Base-by-base conservation (phyloP, 2,797 vertebrate species). In the Chelidonichthys spinosus region DNA sequence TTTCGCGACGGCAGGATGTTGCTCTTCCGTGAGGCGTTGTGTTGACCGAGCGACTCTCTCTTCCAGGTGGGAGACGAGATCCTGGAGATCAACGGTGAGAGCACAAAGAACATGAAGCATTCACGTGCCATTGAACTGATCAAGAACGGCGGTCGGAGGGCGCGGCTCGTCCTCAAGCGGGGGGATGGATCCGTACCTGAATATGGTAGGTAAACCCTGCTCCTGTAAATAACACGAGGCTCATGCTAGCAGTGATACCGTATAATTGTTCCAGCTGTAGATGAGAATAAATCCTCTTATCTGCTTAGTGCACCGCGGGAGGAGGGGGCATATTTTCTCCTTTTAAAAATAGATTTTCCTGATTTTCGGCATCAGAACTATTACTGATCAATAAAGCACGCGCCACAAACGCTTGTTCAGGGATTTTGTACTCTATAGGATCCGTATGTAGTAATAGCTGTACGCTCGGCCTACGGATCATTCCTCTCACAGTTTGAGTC, bases 101-200 rank as follows among this genome's bases (percentile, higher is more conserved):
- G 96, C 85, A 99, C 98, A 85, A 99, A 99, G 94, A 99, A 97
- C 92, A 99, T 99, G 98, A 99, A 97, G 93, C 98, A 99, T 70
- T 96, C 98, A 74, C 97, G 98, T 82, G 98, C 98, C 93, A 99
- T 99, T 42, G 98, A 99, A 94, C 96, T 99, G 89, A 99, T 99
- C 93, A 99, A 99, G 95, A 99, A 97, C 0, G 98, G 98, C 60
- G 98, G 98, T 71, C 96, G 97, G 72, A 95, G 97, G 93, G 98
- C 98, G 18, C 95, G 96, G 87, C 96, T 99, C 33, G 96, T 98
- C 95, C 96, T 99, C 89, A 99, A 98, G 93, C 95, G 98, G 54
- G 98, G 98, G 86, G 97, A 99, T 66, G 98, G 98, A 92, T 99
- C 98, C 6, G 98, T 99, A 86, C 98, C 98, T 62, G 98, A 99